A percentile compares a stretch with the other conserved stretches of the same genome.
phyloP scores from a whole-genome alignment of 2,888 invertebrate species.

The Ganaspis brasiliensis region DNA sequence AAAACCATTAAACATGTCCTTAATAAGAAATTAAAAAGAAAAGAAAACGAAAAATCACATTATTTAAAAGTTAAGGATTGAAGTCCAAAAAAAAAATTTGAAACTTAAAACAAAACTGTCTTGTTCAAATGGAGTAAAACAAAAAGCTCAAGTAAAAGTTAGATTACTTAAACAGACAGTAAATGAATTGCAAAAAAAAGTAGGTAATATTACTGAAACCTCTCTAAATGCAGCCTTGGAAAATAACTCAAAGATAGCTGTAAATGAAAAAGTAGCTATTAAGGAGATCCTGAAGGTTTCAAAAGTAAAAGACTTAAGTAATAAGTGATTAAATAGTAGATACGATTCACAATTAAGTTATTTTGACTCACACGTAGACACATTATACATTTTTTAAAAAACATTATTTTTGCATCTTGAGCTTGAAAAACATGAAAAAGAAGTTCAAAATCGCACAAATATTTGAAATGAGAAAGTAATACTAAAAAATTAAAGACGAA shows the following conservation, averaged over 20 bases:
- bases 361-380: too few relatives aligned
- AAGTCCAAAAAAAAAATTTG: background rate
- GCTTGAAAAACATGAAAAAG: too few relatives aligned
- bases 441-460: too few relatives aligned
- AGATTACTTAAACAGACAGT: background rate
- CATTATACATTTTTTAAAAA: too few relatives aligned
- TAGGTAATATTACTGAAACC: background rate
- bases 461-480: too few relatives aligned
- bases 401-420: too few relatives aligned
- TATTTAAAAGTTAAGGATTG: background rate
- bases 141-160: background rate
- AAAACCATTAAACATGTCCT: background rate
- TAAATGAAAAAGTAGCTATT: background rate
- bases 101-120: background rate
- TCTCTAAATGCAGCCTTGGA: background rate
- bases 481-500: too few relatives aligned
- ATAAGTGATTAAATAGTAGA: too few relatives aligned
- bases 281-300: slow-evolving; percentile 31
- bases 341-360: too few relatives aligned
- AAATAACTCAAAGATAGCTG: background rate
- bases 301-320: background rate
- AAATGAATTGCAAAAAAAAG: background rate
- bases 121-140: background rate
- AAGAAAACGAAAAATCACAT: background rate
- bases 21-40: background rate